Evolutionary conservation across 2,113 vertebrate species (phyloP).

Genomic region (Scomber colias): DNA sequence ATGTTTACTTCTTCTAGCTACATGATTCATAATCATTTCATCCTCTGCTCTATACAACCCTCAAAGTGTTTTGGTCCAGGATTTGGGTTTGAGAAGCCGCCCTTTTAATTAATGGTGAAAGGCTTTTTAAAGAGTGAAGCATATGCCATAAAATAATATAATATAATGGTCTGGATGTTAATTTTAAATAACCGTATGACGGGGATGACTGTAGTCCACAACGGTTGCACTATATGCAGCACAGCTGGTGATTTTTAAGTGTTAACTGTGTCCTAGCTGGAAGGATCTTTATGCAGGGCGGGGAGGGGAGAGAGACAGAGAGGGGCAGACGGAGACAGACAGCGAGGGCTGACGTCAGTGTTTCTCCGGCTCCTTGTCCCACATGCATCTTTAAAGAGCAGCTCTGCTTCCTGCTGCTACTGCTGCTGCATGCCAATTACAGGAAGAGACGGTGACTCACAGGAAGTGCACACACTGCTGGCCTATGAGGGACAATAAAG

Average conservation of each 20-base stretch:
- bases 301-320: neutral
- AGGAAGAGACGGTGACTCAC: slow-evolving; percentile 76
- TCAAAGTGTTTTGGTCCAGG: neutral
- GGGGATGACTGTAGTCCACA: slow-evolving; percentile 3
- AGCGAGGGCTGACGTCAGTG: slow-evolving; percentile 74
- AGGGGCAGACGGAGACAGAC: slow-evolving; percentile 54
- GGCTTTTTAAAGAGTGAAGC: neutral
- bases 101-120: neutral
- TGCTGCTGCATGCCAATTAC: slow-evolving; percentile 79
- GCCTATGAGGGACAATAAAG: slow-evolving; percentile 59
- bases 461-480: slow-evolving; percentile 66
- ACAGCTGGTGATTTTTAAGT: slow-evolving; percentile 32
- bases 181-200: neutral
- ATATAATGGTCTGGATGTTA: neutral
- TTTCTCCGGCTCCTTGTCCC: slow-evolving; percentile 68
- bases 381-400: slow-evolving; percentile 81
- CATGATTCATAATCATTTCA: neutral
- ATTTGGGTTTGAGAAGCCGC: neutral
- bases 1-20: neutral
- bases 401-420: slow-evolving; percentile 78
- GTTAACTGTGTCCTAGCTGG: slow-evolving; percentile 50
- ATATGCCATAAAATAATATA: neutral
- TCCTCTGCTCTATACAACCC: neutral
- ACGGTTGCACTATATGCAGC: slow-evolving; percentile 22
- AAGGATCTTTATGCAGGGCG: slow-evolving; percentile 16